Evolutionary conservation across 2,113 vertebrate genomes (phyloP).

Genomic region (Halichoeres trimaculatus): DNA sequence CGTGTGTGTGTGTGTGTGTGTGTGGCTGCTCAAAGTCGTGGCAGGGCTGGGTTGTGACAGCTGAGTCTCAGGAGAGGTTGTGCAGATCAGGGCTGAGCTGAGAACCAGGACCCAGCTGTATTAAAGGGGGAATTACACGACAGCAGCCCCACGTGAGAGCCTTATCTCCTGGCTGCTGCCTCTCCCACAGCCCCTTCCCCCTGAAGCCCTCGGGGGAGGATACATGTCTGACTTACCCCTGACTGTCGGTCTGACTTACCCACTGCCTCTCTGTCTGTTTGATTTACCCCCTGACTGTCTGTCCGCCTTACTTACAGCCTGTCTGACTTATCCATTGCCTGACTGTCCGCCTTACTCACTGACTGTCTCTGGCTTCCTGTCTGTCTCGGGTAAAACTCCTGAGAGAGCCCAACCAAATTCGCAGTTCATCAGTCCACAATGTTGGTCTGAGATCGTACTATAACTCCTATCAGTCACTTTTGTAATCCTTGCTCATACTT

Average conservation of each 20-base stretch:
- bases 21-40: conserved; percentile 66
- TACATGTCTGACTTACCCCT: conserved; percentile 58
- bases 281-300: conserved; percentile 39
- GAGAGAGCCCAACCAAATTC: too few relatives aligned
- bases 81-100: conserved; percentile 81
- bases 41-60: conserved; percentile 77
- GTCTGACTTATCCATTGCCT: conserved; percentile 9
- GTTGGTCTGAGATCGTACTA: neutral
- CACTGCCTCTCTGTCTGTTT: conserved; percentile 43
- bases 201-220: conserved; percentile 58
- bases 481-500: neutral
- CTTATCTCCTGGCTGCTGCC: conserved; percentile 82
- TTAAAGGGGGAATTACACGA: conserved; percentile 83
- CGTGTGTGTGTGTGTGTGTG: conserved; percentile 53
- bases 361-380: neutral
- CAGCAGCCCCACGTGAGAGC: conserved; percentile 77
- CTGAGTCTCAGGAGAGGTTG: conserved; percentile 82
- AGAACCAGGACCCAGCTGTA: conserved; percentile 80
- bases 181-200: conserved; percentile 58
- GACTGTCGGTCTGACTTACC: conserved; percentile 57
- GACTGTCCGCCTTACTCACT: conserved; percentile 1
- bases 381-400: too few relatives aligned
- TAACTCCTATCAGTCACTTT: neutral
- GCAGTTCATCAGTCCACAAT: neutral
- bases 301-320: conserved; percentile 17